Conservation (phyloP, 2,888 invertebrate species). For the Anaspis maculata region DNA sequence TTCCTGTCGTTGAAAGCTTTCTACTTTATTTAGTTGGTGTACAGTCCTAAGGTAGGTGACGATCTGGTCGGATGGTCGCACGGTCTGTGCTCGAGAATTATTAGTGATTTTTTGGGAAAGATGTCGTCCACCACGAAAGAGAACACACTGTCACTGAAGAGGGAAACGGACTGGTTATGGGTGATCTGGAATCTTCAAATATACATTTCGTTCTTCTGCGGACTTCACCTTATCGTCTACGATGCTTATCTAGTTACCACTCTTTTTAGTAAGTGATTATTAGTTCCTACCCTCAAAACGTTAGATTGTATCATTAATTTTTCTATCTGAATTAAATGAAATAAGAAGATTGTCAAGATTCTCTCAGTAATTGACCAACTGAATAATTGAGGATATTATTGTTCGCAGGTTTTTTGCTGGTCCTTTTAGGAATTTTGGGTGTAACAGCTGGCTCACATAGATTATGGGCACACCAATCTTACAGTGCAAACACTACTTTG, state of each 20-base stretch:
- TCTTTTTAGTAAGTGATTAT: conserved; percentile 35
- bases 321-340: neutral
- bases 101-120: too few species aligned
- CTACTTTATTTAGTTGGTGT: too few species aligned
- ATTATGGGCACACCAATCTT: conserved; percentile 85
- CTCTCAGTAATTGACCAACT: too few species aligned
- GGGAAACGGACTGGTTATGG: conserved; percentile 63
- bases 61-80: too few species aligned
- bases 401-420: conserved; percentile 55
- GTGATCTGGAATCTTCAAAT: conserved; percentile 69
- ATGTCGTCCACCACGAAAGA: too few species aligned
- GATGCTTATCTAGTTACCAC: conserved; percentile 29
- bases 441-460: conserved; percentile 89
- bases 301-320: neutral
- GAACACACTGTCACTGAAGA: neutral
- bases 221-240: conserved; percentile 48
- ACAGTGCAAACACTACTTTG: conserved; percentile 64
- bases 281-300: neutral
- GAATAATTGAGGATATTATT: conserved; percentile 7
- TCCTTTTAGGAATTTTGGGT: conserved; percentile 61
- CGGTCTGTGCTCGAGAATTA: too few species aligned
- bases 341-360: neutral
- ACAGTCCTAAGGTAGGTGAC: too few species aligned
- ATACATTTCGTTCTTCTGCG: conserved; percentile 59
- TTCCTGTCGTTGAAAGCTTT: too few species aligned